A percentile compares a stretch with the other conserved stretches of the same genome.
phyloP scores from a whole-genome alignment of 2,113 vertebrate genomes.

The Indri indri region DNA sequence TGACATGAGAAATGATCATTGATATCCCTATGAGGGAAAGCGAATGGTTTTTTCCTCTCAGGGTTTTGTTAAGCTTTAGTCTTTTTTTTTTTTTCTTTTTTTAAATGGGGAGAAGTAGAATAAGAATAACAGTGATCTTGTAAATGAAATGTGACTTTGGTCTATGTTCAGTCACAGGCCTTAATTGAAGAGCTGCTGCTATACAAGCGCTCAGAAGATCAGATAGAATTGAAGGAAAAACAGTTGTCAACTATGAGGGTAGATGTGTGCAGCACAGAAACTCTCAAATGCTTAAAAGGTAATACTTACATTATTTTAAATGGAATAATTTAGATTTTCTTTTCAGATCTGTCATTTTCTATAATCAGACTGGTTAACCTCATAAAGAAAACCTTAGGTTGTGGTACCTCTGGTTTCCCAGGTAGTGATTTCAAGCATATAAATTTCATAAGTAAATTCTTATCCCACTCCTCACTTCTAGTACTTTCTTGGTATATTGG shows the following conservation, averaged over 20 bases:
- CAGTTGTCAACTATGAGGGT: constrained; percentile 93
- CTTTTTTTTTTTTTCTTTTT: not conserved
- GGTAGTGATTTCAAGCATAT: not conserved
- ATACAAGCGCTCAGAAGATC: constrained; percentile 90
- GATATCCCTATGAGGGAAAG: not conserved
- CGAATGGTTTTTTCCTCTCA: not conserved
- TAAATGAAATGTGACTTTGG: constrained; percentile 10
- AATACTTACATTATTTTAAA: constrained; percentile 7
- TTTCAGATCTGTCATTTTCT: not conserved
- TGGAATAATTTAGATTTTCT: not conserved
- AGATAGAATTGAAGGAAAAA: constrained; percentile 95
- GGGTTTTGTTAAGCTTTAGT: constrained; percentile 4
- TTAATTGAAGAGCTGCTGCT: constrained; percentile 91
- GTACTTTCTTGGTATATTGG: not conserved
- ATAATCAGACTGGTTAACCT: not conserved
- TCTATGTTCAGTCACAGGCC: constrained; percentile 88
- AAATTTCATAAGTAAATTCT: not conserved
- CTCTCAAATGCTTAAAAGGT: constrained; percentile 98
- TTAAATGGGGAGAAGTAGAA: not conserved
- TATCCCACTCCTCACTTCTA: not conserved
- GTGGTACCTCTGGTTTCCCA: not conserved
- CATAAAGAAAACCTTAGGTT: not conserved
- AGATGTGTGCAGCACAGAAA: constrained; percentile 96
- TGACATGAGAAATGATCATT: not conserved
- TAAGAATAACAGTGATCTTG: not conserved